These are phyloP conservation scores for Clostera curtula DNA, from an alignment of 2,888 invertebrate genomes.

Conservation along the genomic window DNA sequence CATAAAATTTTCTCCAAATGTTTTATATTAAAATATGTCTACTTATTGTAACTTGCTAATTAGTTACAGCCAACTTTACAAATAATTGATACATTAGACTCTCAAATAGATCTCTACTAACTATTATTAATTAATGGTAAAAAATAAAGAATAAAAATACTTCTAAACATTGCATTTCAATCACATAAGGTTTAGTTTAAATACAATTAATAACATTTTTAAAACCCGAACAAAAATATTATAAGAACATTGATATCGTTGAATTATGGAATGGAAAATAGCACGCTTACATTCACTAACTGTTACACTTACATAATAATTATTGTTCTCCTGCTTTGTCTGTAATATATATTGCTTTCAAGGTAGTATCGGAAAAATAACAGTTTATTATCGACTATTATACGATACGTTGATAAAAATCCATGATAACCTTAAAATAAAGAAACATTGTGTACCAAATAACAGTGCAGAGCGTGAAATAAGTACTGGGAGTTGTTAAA, in stretches of 20 bases:
- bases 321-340: constrained; percentile 74
- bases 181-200: constrained; percentile 75
- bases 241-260: constrained; percentile 73
- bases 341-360: constrained; percentile 73
- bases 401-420: constrained; percentile 63
- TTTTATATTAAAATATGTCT: constrained; percentile 75
- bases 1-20: constrained; percentile 75
- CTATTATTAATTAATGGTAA: constrained; percentile 73
- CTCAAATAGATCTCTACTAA: constrained; percentile 76
- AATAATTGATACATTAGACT: constrained; percentile 76
- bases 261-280: constrained; percentile 75
- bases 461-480: constrained; percentile 66
- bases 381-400: constrained; percentile 54
- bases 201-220: constrained; percentile 73
- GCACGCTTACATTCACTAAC: constrained; percentile 75
- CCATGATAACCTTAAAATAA: constrained; percentile 61
- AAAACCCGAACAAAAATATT: constrained; percentile 72
- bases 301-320: constrained; percentile 74
- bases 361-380: constrained; percentile 70
- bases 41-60: constrained; percentile 73
- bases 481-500: constrained; percentile 59
- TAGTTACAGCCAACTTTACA: constrained; percentile 76
- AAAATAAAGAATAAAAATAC: constrained; percentile 75
- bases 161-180: constrained; percentile 76
- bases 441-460: constrained; percentile 65